These are phyloP conservation scores for Chaenogobius annularis DNA, from an alignment of 2,113 vertebrate genomes.

Conservation along the genomic window DNA sequence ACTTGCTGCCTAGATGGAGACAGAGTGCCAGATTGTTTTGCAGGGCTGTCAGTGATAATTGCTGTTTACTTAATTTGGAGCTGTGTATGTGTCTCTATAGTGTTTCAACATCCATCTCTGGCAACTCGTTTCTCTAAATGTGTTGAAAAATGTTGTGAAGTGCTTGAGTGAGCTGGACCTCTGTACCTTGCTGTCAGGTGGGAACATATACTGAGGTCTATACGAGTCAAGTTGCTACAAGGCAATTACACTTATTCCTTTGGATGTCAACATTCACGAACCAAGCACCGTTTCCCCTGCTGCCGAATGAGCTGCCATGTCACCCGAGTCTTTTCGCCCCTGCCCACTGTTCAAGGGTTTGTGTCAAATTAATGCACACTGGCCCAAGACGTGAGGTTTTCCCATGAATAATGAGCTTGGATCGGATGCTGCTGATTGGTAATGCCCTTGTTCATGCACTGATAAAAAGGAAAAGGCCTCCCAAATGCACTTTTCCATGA, in stretches of 20 bases:
- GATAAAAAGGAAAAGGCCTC: background rate
- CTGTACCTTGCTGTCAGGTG: conserved; percentile 56
- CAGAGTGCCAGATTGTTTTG: conserved; percentile 60
- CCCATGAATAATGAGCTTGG: conserved; percentile 34
- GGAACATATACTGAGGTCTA: conserved; percentile 41
- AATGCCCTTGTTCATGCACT: background rate
- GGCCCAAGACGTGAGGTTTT: conserved; percentile 41
- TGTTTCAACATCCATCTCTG: conserved; percentile 11
- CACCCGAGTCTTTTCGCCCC: conserved; percentile 46
- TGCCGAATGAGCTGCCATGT: conserved; percentile 42
- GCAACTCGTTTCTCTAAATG: background rate
- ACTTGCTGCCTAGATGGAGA: conserved; percentile 73
- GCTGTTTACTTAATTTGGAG: conserved; percentile 28
- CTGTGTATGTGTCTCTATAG: conserved; percentile 7
- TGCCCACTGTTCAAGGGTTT: conserved; percentile 50
- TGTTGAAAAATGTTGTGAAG: conserved; percentile 39
- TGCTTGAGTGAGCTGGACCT: conserved; percentile 48
- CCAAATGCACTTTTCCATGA: background rate
- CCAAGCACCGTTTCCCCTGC: conserved; percentile 39
- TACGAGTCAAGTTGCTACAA: conserved; percentile 51
- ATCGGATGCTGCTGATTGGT: conserved; percentile 2
- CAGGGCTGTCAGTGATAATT: conserved; percentile 29
- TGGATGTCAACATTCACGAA: conserved; percentile 57
- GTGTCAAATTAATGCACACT: conserved; percentile 42
- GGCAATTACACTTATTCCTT: conserved; percentile 64